Evolutionary conservation across 2,113 vertebrate species (phyloP).

Genomic region (Entomyzon cyanotis): DNA sequence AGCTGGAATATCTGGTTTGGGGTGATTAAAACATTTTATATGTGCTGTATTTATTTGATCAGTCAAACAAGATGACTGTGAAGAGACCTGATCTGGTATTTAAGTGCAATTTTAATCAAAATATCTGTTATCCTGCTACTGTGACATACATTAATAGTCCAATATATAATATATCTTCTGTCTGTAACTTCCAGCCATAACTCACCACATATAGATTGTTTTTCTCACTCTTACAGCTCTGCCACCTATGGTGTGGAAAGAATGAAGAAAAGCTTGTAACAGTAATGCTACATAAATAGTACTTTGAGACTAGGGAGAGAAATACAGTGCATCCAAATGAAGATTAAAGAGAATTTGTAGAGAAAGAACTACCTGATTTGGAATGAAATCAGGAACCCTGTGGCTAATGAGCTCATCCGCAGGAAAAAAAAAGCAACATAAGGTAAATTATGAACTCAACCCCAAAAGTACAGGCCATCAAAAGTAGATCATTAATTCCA

Average conservation of each 20-base stretch:
- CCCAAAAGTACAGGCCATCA: background rate
- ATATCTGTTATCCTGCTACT: background rate
- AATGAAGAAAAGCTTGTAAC: background rate
- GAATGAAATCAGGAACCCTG: background rate
- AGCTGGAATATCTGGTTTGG: background rate
- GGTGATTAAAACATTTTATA: background rate
- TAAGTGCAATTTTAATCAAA: background rate
- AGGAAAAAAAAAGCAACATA: background rate
- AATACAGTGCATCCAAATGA: background rate
- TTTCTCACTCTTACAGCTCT: background rate
- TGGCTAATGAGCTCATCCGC: constrained; percentile 7
- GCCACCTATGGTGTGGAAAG: background rate
- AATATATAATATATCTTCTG: background rate
- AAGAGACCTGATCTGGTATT: background rate
- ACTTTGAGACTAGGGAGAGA: background rate
- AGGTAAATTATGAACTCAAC: background rate
- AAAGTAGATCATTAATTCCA: background rate
- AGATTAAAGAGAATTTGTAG: background rate
- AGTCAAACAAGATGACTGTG: background rate
- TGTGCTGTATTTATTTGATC: background rate
- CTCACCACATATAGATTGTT: background rate
- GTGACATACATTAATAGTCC: background rate
- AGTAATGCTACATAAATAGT: background rate
- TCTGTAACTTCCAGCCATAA: background rate
- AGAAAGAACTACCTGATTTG: background rate